Evolutionary conservation across 2,113 vertebrate genomes (phyloP).

Genomic region (Puffinus mauretanicus): DNA sequence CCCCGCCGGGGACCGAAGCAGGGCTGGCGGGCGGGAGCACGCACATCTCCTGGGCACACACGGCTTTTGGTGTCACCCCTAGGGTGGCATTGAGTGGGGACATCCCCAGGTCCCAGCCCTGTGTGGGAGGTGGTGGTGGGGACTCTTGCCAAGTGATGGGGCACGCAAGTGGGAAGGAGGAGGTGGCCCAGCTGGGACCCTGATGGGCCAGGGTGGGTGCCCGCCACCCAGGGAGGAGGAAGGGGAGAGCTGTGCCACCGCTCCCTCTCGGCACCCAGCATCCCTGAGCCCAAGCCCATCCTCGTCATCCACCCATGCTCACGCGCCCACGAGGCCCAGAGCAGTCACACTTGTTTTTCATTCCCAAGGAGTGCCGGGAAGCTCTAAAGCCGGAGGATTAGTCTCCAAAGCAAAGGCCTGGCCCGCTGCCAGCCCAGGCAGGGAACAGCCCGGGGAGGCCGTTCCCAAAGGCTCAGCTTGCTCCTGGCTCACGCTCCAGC

Average conservation of each 20-base stretch:
- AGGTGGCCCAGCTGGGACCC: background rate
- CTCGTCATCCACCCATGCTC: background rate
- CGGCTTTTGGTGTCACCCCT: background rate
- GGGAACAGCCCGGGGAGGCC: background rate
- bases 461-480: background rate
- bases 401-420: constrained; percentile 26
- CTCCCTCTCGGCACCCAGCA: fast-evolving
- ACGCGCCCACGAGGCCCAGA: background rate
- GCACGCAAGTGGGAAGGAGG: background rate
- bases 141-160: background rate
- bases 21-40: background rate
- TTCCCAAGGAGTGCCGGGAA: background rate
- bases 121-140: too few species aligned
- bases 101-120: fast-evolving
- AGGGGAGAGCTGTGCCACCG: background rate
- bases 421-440: background rate
- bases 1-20: fast-evolving
- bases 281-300: background rate
- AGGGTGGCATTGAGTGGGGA: background rate
- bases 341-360: background rate
- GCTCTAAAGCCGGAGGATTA: background rate
- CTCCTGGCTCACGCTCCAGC: background rate
- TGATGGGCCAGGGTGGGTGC: too few species aligned
- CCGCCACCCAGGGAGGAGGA: background rate
- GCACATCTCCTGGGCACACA: background rate